Base-by-base conservation (phyloP, 2,113 vertebrate genomes). In the Zosterops japonicus region DNA sequence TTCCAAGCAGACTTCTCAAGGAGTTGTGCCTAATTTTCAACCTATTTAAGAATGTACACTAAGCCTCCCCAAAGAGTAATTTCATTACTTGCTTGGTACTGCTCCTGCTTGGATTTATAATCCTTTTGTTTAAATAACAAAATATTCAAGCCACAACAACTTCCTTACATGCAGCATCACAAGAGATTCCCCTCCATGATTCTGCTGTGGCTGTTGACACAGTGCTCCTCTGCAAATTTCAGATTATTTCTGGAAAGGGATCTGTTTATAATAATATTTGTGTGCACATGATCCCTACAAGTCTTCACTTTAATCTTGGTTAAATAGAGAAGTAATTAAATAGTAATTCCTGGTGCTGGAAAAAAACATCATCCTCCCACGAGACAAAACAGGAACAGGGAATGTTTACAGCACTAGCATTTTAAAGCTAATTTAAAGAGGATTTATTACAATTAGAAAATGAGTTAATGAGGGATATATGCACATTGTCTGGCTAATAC, bases 61-160 rank as follows among this genome's bases (percentile, higher is more conserved):
- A 91, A 95, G 71, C 60, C 25, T 98, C 95, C 97, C 96, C 41
- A 75, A 93, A 90, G 96, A 95, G 83, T 64, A 76, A 93, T 97
- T 97, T 91, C 64, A 89, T 97, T 97, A 97, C 96, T 96, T 97
- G 59, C 83, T 89, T 63, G 53, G 78, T 88, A 59, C 50, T 93
- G 65, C 90, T 92, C 61, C 77, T 94, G 36, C 76, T 94, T 90
- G 64, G 83, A 83, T 31, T 89, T 83, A 46, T 77, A 95, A 96
- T 96, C 86, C 68, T 70, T 92, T 82, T 42, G 65, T 90, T 95
- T 52, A 92, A 93, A 93, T 92, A 79, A 80, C 78, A 87, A 83
- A 89, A 19, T 79, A 81, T 68, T 95, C 64, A 81, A 88, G 59
- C 36, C 41, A 61, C 36, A 53, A 68, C 36, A 74, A 71, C 67